Base-by-base conservation (phyloP, 1,140 invertebrate species). In the Eupristina koningsbergeri region DNA sequence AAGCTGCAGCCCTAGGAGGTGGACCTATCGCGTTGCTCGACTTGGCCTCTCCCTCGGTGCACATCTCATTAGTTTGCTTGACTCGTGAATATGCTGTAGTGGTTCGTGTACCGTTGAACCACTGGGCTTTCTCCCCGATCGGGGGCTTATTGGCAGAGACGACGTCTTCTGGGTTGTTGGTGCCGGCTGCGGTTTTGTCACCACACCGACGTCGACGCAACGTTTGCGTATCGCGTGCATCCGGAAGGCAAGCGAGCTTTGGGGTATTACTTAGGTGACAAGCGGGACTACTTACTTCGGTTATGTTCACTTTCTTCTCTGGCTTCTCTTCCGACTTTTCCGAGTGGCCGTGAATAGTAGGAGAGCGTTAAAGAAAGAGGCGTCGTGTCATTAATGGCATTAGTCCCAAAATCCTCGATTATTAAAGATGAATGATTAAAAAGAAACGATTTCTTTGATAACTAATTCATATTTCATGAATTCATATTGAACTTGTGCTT, bases 231-330 rank as follows among this genome's bases (percentile, higher is more conserved):
- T 50, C 84, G 75, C 61, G 31, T 76, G 17, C 34, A 64, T 87
- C 86, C 86, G 82, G 77, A 50, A 76, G 36, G 39, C 15, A 36
- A n/a, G 53, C 45, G 47, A 69, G 74, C 79, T 85, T 84, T 74
- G 84, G 84, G 71, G 84, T 85, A 53, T 76, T 84, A 80, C 47
- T 80, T 81, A 85, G 87, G 85, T 81, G 79, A 80, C 88, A 87
- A 88, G 64, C 61, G 79, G 76, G 88, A 87, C 88, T 94, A 94
- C 93, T 94, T 94, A 94, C 93, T 93, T 93, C 93, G 86, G 90
- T 41, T 67, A 71, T 26, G 41, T 45, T 80, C 29, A 58, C 41
- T 41, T 81, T 81, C 61, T 76, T 87, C 41, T 90, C 89, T 64
- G 91, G 39, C 87, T 92, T 93, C 87, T 93, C 91, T 87, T 93